Conservation (phyloP, 2,888 invertebrate species). For the Gari tellinella region DNA sequence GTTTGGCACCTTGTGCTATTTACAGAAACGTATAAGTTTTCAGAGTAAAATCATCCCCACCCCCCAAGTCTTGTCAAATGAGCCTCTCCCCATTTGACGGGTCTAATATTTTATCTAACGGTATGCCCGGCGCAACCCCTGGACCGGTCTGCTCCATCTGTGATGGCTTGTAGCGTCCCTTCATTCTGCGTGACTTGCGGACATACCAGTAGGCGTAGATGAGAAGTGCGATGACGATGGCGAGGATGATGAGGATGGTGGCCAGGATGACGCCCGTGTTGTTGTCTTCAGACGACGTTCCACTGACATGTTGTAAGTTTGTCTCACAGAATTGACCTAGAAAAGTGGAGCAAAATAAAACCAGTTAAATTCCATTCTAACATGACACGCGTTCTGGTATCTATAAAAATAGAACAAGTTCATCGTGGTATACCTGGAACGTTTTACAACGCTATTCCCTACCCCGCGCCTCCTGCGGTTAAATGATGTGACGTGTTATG, state of each 20-base stretch:
- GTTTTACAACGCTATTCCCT: too few species aligned
- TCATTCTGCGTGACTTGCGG: constrained; percentile 66
- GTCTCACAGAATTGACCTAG: constrained; percentile 59
- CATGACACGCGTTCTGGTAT: too few species aligned
- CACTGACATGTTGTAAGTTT: constrained; percentile 36
- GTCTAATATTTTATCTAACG: constrained; percentile 66
- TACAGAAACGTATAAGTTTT: constrained; percentile 40
- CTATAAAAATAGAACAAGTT: too few species aligned
- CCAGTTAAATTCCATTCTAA: too few species aligned
- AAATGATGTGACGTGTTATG: too few species aligned
- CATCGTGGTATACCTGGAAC: too few species aligned
- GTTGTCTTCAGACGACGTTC: constrained; percentile 1
- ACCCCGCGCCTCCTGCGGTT: too few species aligned
- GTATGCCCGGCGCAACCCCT: constrained; percentile 56
- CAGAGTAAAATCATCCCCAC: constrained; percentile 38
- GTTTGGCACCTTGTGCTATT: too few species aligned
- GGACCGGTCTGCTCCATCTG: constrained; percentile 62
- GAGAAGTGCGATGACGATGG: constrained; percentile 55
- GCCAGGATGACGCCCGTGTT: constrained; percentile 52
- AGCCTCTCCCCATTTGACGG: constrained; percentile 59
- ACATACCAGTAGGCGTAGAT: constrained; percentile 64
- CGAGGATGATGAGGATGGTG: constrained; percentile 60
- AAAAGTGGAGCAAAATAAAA: too few species aligned
- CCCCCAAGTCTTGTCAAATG: constrained; percentile 55
- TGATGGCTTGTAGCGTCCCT: constrained; percentile 75